Percentiles rank a stretch among this genome's conserved stretches.
phyloP scores from a whole-genome alignment of 2,113 vertebrate genomes.

The Leucopternis melanops region DNA sequence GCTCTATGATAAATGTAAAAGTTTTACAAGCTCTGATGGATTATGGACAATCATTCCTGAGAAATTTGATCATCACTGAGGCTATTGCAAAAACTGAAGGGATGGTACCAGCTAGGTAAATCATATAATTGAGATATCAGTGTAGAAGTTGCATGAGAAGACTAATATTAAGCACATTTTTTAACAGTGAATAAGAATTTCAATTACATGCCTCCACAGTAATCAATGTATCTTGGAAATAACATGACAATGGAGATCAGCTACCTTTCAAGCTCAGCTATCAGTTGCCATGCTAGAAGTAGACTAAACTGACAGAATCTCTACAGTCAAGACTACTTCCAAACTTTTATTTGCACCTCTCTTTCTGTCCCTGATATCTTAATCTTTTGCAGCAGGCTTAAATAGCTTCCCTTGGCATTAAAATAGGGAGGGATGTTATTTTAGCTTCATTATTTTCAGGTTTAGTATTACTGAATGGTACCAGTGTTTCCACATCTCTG shows the following conservation, averaged over 20 bases:
- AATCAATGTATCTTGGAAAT: not conserved
- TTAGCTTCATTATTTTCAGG: not conserved
- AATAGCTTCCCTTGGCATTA: not conserved
- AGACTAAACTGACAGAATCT: not conserved
- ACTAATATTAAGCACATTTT: not conserved
- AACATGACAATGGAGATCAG: not conserved
- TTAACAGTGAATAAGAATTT: not conserved
- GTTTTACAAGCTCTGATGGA: slow-evolving; percentile 55
- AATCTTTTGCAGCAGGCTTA: not conserved
- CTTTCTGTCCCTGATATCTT: not conserved
- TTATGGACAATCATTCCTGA: slow-evolving; percentile 55
- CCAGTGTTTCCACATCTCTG: not conserved
- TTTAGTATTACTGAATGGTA: not conserved
- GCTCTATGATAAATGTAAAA: slow-evolving; percentile 48
- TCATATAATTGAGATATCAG: not conserved
- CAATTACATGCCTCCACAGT: not conserved
- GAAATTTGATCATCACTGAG: slow-evolving; percentile 64
- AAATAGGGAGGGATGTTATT: not conserved
- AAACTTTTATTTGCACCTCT: not conserved
- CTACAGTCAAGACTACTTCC: not conserved
- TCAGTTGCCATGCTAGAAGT: not conserved
- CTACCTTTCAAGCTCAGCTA: not conserved
- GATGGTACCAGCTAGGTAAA: slow-evolving; percentile 42
- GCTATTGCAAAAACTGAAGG: slow-evolving; percentile 59
- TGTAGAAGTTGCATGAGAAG: not conserved